phyloP scores from a whole-genome alignment of 1,140 invertebrate species.

The Melitaea cinxia region DNA sequence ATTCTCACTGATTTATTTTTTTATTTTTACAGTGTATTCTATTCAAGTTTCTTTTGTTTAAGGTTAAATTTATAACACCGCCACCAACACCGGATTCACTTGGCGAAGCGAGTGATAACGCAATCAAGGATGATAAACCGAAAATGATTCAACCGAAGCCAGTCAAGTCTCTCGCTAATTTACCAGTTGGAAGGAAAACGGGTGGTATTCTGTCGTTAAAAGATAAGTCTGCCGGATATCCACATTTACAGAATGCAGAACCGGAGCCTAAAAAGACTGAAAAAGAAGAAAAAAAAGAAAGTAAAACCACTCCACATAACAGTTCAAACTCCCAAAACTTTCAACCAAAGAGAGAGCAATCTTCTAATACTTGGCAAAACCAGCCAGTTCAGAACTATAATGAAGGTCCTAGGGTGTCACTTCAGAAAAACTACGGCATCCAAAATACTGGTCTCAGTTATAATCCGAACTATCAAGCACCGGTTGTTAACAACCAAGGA shows the following conservation, averaged over 20 bases:
- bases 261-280: constrained; percentile 63
- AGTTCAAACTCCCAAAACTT: constrained; percentile 52
- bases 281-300: constrained; percentile 64
- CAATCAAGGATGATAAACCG: constrained; percentile 57
- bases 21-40: too few species aligned
- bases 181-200: constrained; percentile 74
- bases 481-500: constrained; percentile 49
- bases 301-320: constrained; percentile 44
- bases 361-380: constrained; percentile 47
- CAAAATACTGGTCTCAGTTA: constrained; percentile 56
- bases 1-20: too few species aligned
- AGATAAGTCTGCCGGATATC: constrained; percentile 79
- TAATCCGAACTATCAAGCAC: constrained; percentile 53
- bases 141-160: constrained; percentile 75
- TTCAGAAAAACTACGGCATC: constrained; percentile 68
- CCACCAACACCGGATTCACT: constrained; percentile 79
- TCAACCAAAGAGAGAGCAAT: constrained; percentile 48
- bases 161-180: constrained; percentile 68
- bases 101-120: constrained; percentile 46
- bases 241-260: constrained; percentile 74
- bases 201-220: constrained; percentile 79
- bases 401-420: constrained; percentile 49
- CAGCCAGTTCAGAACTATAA: constrained; percentile 36
- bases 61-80: constrained; percentile 83
- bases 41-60: constrained; percentile 24